These are phyloP conservation scores for Actinia equina DNA, from an alignment of 64 coral and sea anemone species.

Conservation along the genomic window DNA sequence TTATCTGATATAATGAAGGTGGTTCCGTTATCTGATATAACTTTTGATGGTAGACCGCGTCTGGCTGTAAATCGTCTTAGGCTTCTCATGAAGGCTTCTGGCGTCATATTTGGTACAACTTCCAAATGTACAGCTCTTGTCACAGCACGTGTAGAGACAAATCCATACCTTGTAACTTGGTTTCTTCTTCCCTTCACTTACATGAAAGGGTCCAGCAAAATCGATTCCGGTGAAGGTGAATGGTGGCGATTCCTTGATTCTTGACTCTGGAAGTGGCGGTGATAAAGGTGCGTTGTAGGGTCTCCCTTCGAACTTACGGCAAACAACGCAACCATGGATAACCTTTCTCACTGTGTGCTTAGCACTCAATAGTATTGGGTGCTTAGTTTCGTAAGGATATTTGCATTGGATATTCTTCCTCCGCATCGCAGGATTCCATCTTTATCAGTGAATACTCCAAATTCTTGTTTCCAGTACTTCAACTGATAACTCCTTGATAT, in stretches of 20 bases:
- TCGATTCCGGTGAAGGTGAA: conserved; percentile 44
- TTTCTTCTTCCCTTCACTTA: conserved; percentile 1
- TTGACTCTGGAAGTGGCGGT: conserved; percentile 36
- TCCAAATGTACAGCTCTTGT: conserved; percentile 33
- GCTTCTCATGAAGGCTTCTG: conserved; percentile 8
- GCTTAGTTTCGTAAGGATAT: conserved; percentile 18
- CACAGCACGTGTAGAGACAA: conserved; percentile 23
- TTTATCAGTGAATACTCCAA: background rate
- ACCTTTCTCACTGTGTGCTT: conserved; percentile 52
- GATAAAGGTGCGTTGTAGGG: conserved; percentile 13
- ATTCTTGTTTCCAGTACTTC: background rate
- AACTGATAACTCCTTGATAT: conserved; percentile 15
- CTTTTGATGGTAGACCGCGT: background rate
- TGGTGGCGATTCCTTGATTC: conserved; percentile 18
- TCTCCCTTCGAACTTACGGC: conserved; percentile 28
- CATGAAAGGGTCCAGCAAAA: conserved; percentile 41
- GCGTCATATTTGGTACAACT: conserved; percentile 11
- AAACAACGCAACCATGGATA: conserved; percentile 42
- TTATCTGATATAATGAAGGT: conserved; percentile 43
- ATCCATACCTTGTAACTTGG: conserved; percentile 39
- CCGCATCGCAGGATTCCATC: conserved; percentile 40
- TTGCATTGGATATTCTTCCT: conserved; percentile 58
- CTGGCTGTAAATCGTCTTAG: conserved; percentile 10
- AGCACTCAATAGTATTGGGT: conserved; percentile 52
- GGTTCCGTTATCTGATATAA: conserved; percentile 32